Evolutionary conservation across 2,113 vertebrate species (phyloP).

Genomic region (Ursus arctos): DNA sequence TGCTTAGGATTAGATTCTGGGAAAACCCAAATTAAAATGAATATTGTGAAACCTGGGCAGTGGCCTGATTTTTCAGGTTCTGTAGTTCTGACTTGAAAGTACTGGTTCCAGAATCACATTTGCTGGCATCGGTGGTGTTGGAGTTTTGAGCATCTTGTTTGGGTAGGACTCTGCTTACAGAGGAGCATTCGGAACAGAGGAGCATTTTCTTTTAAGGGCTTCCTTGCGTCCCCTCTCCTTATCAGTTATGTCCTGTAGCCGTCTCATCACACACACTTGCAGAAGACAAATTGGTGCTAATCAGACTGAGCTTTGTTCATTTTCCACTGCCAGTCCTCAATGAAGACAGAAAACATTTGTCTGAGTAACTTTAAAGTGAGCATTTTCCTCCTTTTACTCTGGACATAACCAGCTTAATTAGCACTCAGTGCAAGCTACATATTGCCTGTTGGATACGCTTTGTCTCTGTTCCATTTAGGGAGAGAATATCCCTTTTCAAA

Average conservation of each 20-base stretch:
- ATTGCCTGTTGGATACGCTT: constrained; percentile 70
- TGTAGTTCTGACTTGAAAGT: background rate
- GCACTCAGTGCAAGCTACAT: constrained; percentile 63
- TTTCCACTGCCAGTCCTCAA: constrained; percentile 79
- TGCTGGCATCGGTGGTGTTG: constrained; percentile 8
- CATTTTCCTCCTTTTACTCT: constrained; percentile 31
- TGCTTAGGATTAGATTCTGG: background rate
- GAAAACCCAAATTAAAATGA: no score
- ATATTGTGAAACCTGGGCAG: background rate
- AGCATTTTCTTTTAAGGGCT: constrained; percentile 66
- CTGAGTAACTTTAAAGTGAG: constrained; percentile 70
- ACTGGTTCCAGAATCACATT: constrained; percentile 59
- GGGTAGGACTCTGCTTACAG: constrained; percentile 68
- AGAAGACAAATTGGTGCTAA: constrained; percentile 77
- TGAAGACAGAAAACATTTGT: constrained; percentile 76
- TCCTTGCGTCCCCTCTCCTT: constrained; percentile 73
- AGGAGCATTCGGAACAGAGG: constrained; percentile 72
- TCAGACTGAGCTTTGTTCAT: constrained; percentile 79
- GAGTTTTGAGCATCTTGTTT: constrained; percentile 61
- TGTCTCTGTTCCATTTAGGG: constrained; percentile 75
- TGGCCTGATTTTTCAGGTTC: background rate
- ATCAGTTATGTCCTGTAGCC: constrained; percentile 57
- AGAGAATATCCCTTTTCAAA: constrained; percentile 14
- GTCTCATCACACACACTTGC: constrained; percentile 53
- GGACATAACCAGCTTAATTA: constrained; percentile 75